Evolutionary conservation across 2,888 invertebrate genomes (phyloP).

Genomic region (Drosophila pseudotalamancana): DNA sequence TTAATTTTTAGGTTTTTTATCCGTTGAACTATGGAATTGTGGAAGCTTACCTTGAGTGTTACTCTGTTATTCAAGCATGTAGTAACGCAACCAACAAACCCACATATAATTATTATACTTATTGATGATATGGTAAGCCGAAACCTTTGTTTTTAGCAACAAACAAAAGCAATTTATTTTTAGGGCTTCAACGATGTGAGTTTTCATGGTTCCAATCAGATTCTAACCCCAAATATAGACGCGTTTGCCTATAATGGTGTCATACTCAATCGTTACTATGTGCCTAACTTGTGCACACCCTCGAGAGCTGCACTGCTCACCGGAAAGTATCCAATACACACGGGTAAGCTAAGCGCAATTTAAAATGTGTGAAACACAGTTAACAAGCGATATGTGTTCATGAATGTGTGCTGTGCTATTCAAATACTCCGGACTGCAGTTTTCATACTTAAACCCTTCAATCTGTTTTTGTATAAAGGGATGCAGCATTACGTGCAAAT

Average conservation of each 20-base stretch:
- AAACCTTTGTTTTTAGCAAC: background rate
- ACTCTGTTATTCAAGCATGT: constrained; percentile 4
- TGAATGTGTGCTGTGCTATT: too few species aligned
- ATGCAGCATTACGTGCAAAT: constrained; percentile 90
- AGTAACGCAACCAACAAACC: constrained; percentile 68
- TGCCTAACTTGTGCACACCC: constrained; percentile 93
- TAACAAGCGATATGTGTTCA: too few species aligned
- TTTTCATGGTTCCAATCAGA: constrained; percentile 95
- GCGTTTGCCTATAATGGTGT: constrained; percentile 93
- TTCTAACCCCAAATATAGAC: constrained; percentile 96
- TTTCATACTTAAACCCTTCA: background rate
- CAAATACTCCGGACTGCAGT: too few species aligned
- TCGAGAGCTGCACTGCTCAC: constrained; percentile 93
- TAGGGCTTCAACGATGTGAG: constrained; percentile 97
- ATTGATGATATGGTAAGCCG: constrained; percentile 89
- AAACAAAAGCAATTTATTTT: background rate
- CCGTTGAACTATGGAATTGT: too few species aligned
- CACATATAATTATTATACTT: constrained; percentile 91
- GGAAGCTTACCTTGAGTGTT: background rate
- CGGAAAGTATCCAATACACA: constrained; percentile 94
- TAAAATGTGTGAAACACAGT: too few species aligned
- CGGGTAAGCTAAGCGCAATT: constrained; percentile 86
- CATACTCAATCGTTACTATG: constrained; percentile 92
- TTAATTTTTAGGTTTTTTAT: too few species aligned
- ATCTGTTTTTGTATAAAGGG: constrained; percentile 84